Evolutionary conservation across 1,140 invertebrate species (phyloP), one percentile per base, ranked within the genome.

Genomic region (Pachypeltis micranthus): DNA sequence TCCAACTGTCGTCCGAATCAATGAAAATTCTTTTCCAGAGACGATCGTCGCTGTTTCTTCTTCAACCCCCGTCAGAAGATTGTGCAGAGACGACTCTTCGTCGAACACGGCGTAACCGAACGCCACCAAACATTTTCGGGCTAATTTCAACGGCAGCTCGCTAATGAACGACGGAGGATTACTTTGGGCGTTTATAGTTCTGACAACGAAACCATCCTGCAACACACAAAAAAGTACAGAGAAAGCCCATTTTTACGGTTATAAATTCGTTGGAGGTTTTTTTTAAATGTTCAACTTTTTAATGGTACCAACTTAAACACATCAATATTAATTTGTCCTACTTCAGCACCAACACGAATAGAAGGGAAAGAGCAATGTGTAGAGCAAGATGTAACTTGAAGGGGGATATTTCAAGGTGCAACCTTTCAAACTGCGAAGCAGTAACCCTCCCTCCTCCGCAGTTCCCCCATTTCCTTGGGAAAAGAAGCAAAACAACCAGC

Each of bases 11-110:
- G 90, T 92, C 70, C 82, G 81, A 1, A 93, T 74, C 23, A 96
- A 72, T 34, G 82, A 84, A 76, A 96, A 94, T 69, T 93, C 91
- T 74, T 92, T 93, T 4, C 89, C 91, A 31, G 85, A 81, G 61
- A 78, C 75, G 23, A 91, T 80, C 24, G 74, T 77, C 0, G 77
- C 77, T 21, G 85, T 77, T 74, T 87, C 85, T 69, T 90, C 87
- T 65, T 87, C 86, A 68, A 79, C 81, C 10, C 80, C 83, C 24
- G 76, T 77, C 70, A 77, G 77, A 60, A 76, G 72, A 63, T 74
- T 77, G 70, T 74, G 77, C 63, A 71, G 71, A 29, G 67, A 62
- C 67, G 78, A 76, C 54, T 85, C 83, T 65, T 85, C 83, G 63
- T 90, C 88, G 70, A 84, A 88, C 2, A 79, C 69, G 7, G 86